A percentile compares a stretch with the other conserved stretches of the same genome.
These are phyloP conservation scores for Lithophane semibrunnea DNA, from an alignment of 2,888 invertebrate genomes.

Conservation along the genomic window DNA sequence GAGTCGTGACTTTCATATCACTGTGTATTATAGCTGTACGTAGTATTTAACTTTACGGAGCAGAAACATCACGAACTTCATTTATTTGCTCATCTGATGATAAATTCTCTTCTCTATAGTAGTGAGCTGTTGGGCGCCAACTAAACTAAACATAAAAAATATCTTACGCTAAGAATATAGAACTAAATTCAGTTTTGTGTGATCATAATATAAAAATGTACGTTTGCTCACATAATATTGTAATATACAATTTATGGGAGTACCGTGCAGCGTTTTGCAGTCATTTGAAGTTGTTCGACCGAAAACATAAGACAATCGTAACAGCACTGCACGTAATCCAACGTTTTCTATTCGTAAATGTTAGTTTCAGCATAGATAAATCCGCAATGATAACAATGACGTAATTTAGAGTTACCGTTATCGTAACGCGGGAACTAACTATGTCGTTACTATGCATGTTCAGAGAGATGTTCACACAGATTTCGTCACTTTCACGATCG, in stretches of 20 bases:
- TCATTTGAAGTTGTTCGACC: conserved; percentile 27
- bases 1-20: conserved; percentile 55
- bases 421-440: conserved; percentile 44
- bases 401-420: conserved; percentile 41
- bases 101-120: conserved; percentile 10
- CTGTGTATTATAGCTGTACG: background rate
- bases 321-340: conserved; percentile 14
- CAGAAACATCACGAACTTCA: conserved; percentile 51
- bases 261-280: background rate
- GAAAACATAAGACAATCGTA: background rate
- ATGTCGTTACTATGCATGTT: conserved; percentile 48
- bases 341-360: conserved; percentile 21
- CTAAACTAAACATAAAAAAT: background rate
- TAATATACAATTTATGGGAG: background rate
- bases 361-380: conserved; percentile 33
- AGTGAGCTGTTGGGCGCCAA: conserved; percentile 28
- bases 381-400: conserved; percentile 32
- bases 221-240: background rate
- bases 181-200: background rate
- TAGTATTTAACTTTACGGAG: conserved; percentile 14
- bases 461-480: conserved; percentile 76
- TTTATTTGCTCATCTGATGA: conserved; percentile 27
- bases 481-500: conserved; percentile 85
- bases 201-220: background rate
- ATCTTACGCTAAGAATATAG: background rate